A percentile compares a stretch with the other conserved stretches of the same genome.
phyloP scores from a whole-genome alignment of 2,797 vertebrate species.

The Hephaestus fuliginosus region DNA sequence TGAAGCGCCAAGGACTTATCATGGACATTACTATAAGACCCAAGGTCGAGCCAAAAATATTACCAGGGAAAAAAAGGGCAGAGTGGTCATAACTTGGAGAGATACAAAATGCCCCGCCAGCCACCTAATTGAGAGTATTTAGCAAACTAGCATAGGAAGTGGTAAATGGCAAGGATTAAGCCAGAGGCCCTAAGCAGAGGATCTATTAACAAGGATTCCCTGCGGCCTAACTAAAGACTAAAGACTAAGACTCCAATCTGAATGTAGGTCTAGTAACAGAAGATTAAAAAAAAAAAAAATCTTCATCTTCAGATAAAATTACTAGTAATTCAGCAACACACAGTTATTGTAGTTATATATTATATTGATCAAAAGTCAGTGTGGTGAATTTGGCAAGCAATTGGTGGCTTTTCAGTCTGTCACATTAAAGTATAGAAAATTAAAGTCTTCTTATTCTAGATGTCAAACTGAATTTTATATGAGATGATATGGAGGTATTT shows the following conservation, averaged over 20 bases:
- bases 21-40: conserved; percentile 53
- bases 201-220: conserved; percentile 86
- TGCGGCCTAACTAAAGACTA: conserved; percentile 82
- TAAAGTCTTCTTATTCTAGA: background rate
- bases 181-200: conserved; percentile 83
- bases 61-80: conserved; percentile 61
- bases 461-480: background rate
- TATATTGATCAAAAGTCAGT: conserved; percentile 34
- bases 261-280: conserved; percentile 64
- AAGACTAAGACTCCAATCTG: conserved; percentile 77
- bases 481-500: background rate
- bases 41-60: conserved; percentile 70
- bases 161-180: conserved; percentile 85
- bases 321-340: conserved; percentile 18
- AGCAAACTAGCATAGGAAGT: conserved; percentile 84
- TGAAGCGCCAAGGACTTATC: conserved; percentile 69
- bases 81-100: conserved; percentile 73
- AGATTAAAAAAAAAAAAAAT: conserved; percentile 52
- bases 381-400: conserved; percentile 11
- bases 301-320: conserved; percentile 46
- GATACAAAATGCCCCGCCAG: conserved; percentile 78
- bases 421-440: background rate
- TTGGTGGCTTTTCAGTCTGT: conserved; percentile 1
- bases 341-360: conserved; percentile 10
- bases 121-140: conserved; percentile 87